Evolutionary conservation across 2,888 invertebrate species (phyloP).

Genomic region (Spilarctia lutea): DNA sequence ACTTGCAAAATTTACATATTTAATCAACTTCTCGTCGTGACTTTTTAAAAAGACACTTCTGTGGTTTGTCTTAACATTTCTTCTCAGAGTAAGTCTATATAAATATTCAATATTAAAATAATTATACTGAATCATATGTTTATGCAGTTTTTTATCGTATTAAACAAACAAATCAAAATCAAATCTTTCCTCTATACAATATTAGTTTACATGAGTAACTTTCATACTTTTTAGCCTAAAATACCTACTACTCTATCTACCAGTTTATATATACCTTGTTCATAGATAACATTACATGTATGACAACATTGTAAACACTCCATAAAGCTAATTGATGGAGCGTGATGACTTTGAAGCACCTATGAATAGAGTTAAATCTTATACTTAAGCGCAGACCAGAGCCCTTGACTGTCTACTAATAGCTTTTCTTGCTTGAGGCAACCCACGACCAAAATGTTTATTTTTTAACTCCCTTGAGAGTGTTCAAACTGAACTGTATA

Average conservation of each 20-base stretch:
- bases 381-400: neutral
- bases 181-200: no score
- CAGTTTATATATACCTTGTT: neutral
- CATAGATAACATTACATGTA: neutral
- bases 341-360: neutral
- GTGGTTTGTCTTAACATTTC: no score
- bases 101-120: no score
- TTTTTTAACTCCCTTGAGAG: neutral
- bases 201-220: no score
- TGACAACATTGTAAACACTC: neutral
- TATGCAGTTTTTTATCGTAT: no score
- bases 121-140: neutral
- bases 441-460: neutral
- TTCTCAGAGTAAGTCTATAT: no score
- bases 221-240: neutral
- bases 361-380: neutral
- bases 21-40: no score
- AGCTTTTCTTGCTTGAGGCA: neutral
- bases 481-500: neutral
- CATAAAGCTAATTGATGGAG: neutral
- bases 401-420: neutral
- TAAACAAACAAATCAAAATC: no score
- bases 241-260: neutral
- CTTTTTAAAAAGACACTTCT: no score
- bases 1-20: no score